These are phyloP conservation scores for Drosophila carrolli DNA, from an alignment of 1,140 invertebrate species.

Conservation along the genomic window DNA sequence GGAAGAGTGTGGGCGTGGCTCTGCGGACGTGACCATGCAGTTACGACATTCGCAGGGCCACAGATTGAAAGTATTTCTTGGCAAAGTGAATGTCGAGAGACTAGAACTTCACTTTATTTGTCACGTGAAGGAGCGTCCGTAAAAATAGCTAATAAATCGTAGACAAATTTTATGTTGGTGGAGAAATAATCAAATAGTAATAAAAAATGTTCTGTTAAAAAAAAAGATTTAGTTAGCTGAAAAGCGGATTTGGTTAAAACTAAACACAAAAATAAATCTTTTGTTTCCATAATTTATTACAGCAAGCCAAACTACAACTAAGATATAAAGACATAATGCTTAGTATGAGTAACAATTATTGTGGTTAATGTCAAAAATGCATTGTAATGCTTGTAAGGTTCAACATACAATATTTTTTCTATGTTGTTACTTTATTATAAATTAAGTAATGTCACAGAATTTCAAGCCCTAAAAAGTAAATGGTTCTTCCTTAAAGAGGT, in stretches of 20 bases:
- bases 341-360: no score
- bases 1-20: constrained; percentile 22
- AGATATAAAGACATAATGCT: no score
- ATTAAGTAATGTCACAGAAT: constrained; percentile 1
- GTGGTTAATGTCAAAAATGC: no score
- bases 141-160: constrained; percentile 10
- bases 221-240: no score
- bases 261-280: no score
- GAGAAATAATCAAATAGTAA: background rate
- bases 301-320: no score
- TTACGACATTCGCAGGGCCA: constrained; percentile 18
- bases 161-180: background rate
- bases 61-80: constrained; percentile 26
- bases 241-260: no score
- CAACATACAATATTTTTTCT: no score
- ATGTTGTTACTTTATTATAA: background rate
- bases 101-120: background rate
- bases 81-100: background rate
- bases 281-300: no score
- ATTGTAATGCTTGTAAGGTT: no score
- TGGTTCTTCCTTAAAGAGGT: constrained; percentile 4
- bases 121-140: constrained; percentile 8
- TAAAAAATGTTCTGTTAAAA: background rate
- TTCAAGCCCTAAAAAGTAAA: constrained; percentile 13
- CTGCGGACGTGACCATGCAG: constrained; percentile 72